Percentiles rank a stretch among this genome's conserved stretches.
These are phyloP conservation scores for Sebastes nivosus DNA, from an alignment of 2,797 vertebrate species.

Conservation along the genomic window DNA sequence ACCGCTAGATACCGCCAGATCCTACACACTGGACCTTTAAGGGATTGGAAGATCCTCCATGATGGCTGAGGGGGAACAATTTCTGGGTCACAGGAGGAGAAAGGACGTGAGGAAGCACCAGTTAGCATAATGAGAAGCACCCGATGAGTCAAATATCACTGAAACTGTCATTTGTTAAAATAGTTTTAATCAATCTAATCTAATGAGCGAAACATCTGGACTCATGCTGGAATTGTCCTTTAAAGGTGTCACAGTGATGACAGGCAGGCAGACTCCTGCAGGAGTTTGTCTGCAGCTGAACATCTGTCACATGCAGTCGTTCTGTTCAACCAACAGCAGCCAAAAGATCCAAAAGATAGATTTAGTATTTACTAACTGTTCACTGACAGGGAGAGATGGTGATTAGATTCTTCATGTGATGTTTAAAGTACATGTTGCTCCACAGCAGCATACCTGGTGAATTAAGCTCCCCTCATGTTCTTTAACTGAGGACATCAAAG, in stretches of 20 bases:
- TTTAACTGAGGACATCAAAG: neutral
- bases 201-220: neutral
- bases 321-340: neutral
- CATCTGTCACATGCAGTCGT: conserved; percentile 18
- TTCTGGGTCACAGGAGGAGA: neutral
- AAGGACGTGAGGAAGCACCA: neutral
- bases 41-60: too few species aligned
- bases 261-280: neutral
- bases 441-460: neutral
- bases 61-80: neutral
- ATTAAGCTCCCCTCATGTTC: neutral
- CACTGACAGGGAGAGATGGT: neutral
- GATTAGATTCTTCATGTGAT: neutral
- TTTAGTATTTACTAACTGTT: too few species aligned
- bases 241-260: neutral
- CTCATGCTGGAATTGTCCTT: conserved; percentile 47
- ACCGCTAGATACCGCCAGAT: too few species aligned
- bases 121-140: neutral
- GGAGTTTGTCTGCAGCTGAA: conserved; percentile 18
- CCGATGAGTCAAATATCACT: neutral
- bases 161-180: neutral
- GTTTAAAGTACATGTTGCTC: neutral
- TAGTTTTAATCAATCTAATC: neutral
- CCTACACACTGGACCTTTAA: too few species aligned
- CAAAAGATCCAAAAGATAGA: neutral